These are phyloP conservation scores for Microcaecilia unicolor DNA, from an alignment of 2,797 vertebrate species.

Conservation along the genomic window DNA sequence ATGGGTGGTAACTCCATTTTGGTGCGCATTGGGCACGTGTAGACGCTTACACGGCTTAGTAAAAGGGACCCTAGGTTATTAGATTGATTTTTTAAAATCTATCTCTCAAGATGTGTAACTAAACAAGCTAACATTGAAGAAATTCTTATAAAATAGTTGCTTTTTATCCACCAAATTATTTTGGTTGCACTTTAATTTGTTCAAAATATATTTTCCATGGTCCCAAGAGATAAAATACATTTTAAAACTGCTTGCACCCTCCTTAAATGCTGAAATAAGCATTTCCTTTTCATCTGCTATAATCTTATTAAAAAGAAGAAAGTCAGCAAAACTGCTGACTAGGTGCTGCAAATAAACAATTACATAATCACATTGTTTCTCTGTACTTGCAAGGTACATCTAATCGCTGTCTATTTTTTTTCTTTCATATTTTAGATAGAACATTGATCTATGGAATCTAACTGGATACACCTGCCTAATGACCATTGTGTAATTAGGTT, in stretches of 20 bases:
- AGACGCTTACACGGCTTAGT: too few relatives aligned
- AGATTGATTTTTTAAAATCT: neutral
- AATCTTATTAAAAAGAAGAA: slow-evolving; percentile 51
- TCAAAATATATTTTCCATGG: slow-evolving; percentile 37
- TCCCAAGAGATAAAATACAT: slow-evolving; percentile 33
- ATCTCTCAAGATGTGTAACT: slow-evolving; percentile 27
- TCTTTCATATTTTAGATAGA: slow-evolving; percentile 34
- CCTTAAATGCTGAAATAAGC: slow-evolving; percentile 56
- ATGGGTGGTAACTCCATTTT: too few relatives aligned
- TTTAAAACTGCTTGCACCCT: slow-evolving; percentile 57
- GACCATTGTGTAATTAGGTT: slow-evolving; percentile 41
- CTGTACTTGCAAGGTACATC: slow-evolving; percentile 11
- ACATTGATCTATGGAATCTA: slow-evolving; percentile 14
- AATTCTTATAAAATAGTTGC: slow-evolving; percentile 45
- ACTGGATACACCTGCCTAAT: slow-evolving; percentile 19
- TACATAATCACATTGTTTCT: slow-evolving; percentile 27
- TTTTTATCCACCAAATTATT: slow-evolving; percentile 33
- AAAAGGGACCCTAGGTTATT: too few relatives aligned
- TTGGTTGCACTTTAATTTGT: slow-evolving; percentile 55
- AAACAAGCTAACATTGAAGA: slow-evolving; percentile 46
- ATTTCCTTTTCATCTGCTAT: slow-evolving; percentile 44
- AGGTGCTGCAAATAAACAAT: slow-evolving; percentile 42
- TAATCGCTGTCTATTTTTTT: slow-evolving; percentile 29
- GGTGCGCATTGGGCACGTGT: too few relatives aligned
- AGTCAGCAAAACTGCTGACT: slow-evolving; percentile 39